phyloP scores from a whole-genome alignment of 2,797 vertebrate species.

The Bradypus variegatus region DNA sequence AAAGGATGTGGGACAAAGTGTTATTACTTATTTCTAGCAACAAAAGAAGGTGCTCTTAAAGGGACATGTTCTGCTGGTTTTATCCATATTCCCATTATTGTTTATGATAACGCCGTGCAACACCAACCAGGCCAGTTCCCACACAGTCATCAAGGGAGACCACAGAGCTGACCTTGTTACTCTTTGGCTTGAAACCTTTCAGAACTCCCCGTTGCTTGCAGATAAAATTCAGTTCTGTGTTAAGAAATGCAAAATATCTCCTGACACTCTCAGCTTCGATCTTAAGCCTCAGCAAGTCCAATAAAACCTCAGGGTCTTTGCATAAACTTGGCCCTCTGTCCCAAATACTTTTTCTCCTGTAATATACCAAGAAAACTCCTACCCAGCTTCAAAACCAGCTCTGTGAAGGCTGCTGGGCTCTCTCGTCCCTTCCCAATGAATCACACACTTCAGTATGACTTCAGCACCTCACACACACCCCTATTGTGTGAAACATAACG shows the following conservation, averaged over 20 bases:
- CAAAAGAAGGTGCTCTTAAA: not conserved
- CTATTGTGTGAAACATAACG: not conserved
- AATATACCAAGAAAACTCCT: not conserved
- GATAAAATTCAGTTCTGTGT: not conserved
- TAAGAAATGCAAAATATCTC: not conserved
- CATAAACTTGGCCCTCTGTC: not conserved
- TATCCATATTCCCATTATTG: not conserved
- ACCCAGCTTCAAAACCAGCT: not conserved
- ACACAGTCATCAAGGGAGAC: not conserved
- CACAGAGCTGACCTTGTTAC: not conserved
- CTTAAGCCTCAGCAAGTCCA: not conserved
- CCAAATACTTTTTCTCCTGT: not conserved
- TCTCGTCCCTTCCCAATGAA: not conserved
- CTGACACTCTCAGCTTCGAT: not conserved
- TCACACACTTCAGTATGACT: not conserved
- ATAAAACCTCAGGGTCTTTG: not conserved
- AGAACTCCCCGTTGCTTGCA: not conserved
- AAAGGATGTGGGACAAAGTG: too few relatives aligned
- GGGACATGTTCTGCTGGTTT: not conserved
- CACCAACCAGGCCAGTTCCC: not conserved
- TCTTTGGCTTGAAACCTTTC: not conserved
- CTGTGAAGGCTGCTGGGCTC: not conserved
- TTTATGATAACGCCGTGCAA: too few relatives aligned
- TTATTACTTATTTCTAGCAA: slow-evolving; percentile 13
- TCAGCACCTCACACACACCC: not conserved